phyloP scores from a whole-genome alignment of 2,797 vertebrate species.

The Peromyscus melanophrys region DNA sequence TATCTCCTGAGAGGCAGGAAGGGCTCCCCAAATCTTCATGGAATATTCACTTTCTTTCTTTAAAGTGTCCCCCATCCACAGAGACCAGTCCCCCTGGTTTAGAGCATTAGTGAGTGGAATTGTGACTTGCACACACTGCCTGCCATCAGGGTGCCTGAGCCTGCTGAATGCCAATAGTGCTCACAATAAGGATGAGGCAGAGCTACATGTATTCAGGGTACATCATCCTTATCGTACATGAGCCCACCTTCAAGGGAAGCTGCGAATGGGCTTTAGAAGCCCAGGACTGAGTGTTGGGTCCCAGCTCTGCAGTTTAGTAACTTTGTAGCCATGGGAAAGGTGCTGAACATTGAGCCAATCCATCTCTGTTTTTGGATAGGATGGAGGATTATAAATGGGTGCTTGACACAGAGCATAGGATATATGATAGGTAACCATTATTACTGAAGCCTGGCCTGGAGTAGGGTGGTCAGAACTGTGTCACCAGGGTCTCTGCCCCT shows the following conservation, averaged over 20 bases:
- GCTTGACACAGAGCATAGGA: neutral
- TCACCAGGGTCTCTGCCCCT: neutral
- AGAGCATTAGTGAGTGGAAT: neutral
- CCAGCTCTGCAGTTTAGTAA: neutral
- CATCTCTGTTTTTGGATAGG: neutral
- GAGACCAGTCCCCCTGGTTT: neutral
- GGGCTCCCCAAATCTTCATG: neutral
- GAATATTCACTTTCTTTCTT: neutral
- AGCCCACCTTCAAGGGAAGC: neutral
- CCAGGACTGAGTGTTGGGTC: neutral
- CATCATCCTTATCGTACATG: neutral
- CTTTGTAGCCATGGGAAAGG: neutral
- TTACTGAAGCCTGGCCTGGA: neutral
- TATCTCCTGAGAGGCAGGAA: neutral
- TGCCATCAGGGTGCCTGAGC: fast-evolving
- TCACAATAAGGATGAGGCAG: neutral
- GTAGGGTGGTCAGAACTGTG: neutral
- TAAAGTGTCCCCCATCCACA: neutral
- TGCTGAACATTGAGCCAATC: neutral
- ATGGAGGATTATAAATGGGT: neutral
- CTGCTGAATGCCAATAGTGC: neutral
- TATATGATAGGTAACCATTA: neutral
- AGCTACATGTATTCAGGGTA: neutral
- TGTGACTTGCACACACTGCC: neutral
- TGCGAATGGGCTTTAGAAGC: neutral